Evolutionary conservation across 2,797 vertebrate genomes (phyloP), one percentile per base, ranked within the genome.

Genomic region (Paedocypris micromegethes): DNA sequence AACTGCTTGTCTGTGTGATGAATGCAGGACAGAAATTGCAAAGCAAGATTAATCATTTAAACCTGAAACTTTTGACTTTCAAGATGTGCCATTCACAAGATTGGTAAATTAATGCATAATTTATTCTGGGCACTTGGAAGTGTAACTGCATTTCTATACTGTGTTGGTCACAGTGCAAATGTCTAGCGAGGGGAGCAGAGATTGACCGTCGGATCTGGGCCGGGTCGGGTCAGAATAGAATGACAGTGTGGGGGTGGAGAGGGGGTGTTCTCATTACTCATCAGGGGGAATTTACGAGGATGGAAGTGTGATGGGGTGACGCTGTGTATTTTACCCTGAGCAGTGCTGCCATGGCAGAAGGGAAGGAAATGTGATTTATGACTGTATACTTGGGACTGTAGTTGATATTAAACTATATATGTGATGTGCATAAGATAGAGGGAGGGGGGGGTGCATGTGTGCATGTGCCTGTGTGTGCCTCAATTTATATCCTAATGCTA

Each of bases 201-300:
- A 58, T 72, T 64, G 58, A 57, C 43, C 43, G 5, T 9, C 47
- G 44, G 50, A 51, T 49, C 40, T 68, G 3, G 43, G 58, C 5
- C 1, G 5, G 63, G 43, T 64, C 48, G 50, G 54, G 63, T 63
- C 50, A 48, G 40, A 3, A 7, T 57, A 42, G 6, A 41, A 54
- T 64, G 62, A 42, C 4, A 5, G 53, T 63, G 53, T 8, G 9
- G 53, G 66, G 23, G 7, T 39, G 4, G 41, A 61, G 9, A 43
- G 57, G 48, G 48, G 66, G 43, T 3, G 52, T 44, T 61, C 6
- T 72, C 65, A 43, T 72, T 61, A 68, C 69, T 74, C 72, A 69
- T 77, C 77, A 74, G 5, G 44, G 57, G 75, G 64, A 51, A 58
- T 73, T 74, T 77, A 81, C 65, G 53, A 70, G 60, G 42, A 37